phyloP scores from a whole-genome alignment of 1,140 invertebrate species.

The Ctenoplectra terminalis region DNA sequence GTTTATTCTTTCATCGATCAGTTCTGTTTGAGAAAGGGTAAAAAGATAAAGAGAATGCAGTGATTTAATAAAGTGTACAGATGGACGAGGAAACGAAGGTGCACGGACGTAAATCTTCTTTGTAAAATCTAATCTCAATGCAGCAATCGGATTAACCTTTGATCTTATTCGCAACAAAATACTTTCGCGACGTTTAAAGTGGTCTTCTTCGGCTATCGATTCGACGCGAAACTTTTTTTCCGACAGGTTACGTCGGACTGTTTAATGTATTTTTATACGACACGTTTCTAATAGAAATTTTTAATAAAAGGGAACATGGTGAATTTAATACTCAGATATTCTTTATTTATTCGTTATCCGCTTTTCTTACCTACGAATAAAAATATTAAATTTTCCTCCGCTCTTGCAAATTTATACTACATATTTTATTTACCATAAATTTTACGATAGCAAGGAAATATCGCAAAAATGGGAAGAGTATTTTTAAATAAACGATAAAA shows the following conservation, averaged over 20 bases:
- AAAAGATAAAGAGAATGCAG: constrained; percentile 11
- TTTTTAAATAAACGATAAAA: constrained; percentile 9
- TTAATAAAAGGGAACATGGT: too few species aligned
- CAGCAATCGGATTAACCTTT: constrained; percentile 31
- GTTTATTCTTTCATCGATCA: constrained; percentile 18
- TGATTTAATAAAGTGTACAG: constrained; percentile 25
- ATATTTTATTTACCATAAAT: neutral
- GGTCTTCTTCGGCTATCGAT: neutral
- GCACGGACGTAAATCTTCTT: constrained; percentile 32
- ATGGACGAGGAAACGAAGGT: constrained; percentile 17
- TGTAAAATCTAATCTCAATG: constrained; percentile 20
- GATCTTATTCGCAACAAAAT: constrained; percentile 37
- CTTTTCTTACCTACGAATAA: neutral
- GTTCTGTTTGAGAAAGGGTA: neutral
- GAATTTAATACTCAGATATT: too few species aligned
- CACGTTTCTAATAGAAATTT: neutral
- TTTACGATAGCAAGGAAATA: neutral
- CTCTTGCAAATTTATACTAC: neutral
- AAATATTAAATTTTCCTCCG: neutral
- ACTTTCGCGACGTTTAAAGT: constrained; percentile 10
- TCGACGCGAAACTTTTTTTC: neutral
- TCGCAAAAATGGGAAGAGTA: neutral
- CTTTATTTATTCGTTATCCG: neutral
- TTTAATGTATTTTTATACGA: neutral
- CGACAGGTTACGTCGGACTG: neutral